These are phyloP conservation scores for Phacellophora camtschatica DNA, from an alignment of 30 jellyfish, hydroid and myxozoan species.

Conservation along the genomic window DNA sequence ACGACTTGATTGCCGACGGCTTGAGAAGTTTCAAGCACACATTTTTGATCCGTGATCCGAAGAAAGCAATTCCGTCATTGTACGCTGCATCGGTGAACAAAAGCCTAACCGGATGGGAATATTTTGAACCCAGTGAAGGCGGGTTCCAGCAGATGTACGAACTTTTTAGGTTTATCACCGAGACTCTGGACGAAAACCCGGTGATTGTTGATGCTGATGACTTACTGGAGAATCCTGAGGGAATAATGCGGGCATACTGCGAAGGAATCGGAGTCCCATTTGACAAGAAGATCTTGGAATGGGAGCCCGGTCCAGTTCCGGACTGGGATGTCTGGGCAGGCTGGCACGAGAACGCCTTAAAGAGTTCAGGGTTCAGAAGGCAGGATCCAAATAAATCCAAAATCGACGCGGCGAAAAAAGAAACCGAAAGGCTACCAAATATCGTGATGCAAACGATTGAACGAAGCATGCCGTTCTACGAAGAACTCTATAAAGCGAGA, in stretches of 20 bases:
- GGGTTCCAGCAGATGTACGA: constrained; percentile 69
- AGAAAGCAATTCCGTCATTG: constrained; percentile 77
- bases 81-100: constrained; percentile 81
- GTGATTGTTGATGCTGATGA: constrained; percentile 92
- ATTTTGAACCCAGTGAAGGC: constrained; percentile 78
- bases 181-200: constrained; percentile 49
- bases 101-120: constrained; percentile 84
- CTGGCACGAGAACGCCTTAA: constrained; percentile 89
- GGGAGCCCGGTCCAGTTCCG: constrained; percentile 95
- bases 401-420: not conserved
- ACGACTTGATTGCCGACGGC: constrained; percentile 49
- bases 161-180: constrained; percentile 48
- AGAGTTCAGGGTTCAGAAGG: constrained; percentile 84
- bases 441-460: constrained; percentile 69
- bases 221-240: constrained; percentile 82
- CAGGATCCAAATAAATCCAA: constrained; percentile 55
- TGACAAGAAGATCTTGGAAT: constrained; percentile 76
- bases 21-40: constrained; percentile 72
- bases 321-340: constrained; percentile 97
- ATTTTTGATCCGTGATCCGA: constrained; percentile 83
- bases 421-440: constrained; percentile 40
- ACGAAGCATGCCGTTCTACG: constrained; percentile 58
- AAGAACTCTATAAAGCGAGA: constrained; percentile 52
- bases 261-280: constrained; percentile 67
- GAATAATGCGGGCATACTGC: constrained; percentile 83